Percentiles rank a stretch among this genome's conserved stretches.
These are phyloP conservation scores for Drosophila neonasuta DNA, from an alignment of 2,888 invertebrate species.

Conservation along the genomic window DNA sequence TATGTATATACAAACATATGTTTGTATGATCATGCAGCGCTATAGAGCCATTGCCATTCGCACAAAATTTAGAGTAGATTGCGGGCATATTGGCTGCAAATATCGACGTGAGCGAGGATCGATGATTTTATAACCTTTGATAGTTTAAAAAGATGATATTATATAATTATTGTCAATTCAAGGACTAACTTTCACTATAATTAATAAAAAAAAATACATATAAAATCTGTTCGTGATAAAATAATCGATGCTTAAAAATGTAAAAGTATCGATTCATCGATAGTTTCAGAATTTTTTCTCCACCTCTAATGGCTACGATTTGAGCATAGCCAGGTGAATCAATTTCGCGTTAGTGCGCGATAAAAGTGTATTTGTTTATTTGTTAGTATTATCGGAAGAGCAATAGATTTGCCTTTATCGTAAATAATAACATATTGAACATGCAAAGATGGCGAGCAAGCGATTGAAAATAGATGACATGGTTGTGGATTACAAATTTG, in stretches of 20 bases:
- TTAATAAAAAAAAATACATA: no score
- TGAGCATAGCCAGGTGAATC: slow-evolving; percentile 33
- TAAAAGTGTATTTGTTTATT: slow-evolving; percentile 32
- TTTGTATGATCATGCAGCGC: no score
- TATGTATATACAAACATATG: no score
- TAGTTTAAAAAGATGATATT: no score
- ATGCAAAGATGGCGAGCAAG: slow-evolving; percentile 53
- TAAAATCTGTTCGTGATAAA: background rate
- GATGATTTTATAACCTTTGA: no score
- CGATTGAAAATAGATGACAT: slow-evolving; percentile 40
- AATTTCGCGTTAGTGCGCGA: slow-evolving; percentile 27
- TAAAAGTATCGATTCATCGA: background rate
- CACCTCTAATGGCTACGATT: slow-evolving; percentile 41
- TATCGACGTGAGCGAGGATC: no score
- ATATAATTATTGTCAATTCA: no score
- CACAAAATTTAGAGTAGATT: no score
- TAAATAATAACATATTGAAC: slow-evolving; percentile 15
- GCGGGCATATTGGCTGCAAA: no score
- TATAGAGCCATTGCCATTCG: background rate
- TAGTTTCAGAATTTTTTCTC: slow-evolving; percentile 35
- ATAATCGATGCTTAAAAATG: background rate
- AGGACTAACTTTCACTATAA: no score
- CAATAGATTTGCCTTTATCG: slow-evolving; percentile 3
- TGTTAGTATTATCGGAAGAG: slow-evolving; percentile 10
- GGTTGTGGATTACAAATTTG: slow-evolving; percentile 63